phyloP scores from a whole-genome alignment of 2,113 vertebrate genomes.

The Morone saxatilis region DNA sequence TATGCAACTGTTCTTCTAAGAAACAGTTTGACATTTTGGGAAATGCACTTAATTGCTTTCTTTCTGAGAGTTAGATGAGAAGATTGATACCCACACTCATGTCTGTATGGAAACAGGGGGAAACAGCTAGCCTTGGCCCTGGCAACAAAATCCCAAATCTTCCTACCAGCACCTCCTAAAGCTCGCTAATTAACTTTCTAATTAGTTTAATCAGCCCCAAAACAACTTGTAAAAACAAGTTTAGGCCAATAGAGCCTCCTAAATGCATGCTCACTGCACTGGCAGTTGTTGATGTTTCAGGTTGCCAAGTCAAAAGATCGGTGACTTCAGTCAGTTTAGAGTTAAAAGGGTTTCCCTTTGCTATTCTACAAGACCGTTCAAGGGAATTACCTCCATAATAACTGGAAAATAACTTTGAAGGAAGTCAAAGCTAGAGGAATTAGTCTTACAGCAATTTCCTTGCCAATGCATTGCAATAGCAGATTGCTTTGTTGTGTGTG shows the following conservation, averaged over 20 bases:
- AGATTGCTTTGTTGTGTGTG: conserved; percentile 66
- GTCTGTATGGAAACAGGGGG: not conserved
- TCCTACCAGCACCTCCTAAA: too few relatives aligned
- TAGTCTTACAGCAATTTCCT: conserved; percentile 24
- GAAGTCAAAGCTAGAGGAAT: conserved; percentile 33
- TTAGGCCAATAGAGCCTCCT: too few relatives aligned
- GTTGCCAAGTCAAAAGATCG: not conserved
- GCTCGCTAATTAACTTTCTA: too few relatives aligned
- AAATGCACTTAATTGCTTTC: too few relatives aligned
- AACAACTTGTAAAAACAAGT: too few relatives aligned
- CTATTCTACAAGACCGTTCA: not conserved
- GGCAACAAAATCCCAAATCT: not conserved
- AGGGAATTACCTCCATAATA: not conserved
- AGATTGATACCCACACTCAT: not conserved
- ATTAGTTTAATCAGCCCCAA: too few relatives aligned
- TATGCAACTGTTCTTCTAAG: too few relatives aligned
- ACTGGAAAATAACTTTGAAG: conserved; percentile 38
- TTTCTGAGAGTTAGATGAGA: not conserved
- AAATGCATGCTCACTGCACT: not conserved
- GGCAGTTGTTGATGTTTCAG: not conserved
- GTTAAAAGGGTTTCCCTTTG: not conserved
- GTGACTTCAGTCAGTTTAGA: not conserved
- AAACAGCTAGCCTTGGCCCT: not conserved
- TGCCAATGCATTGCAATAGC: conserved; percentile 29
- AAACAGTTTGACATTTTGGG: too few relatives aligned